A percentile compares a stretch with the other conserved stretches of the same genome.
These are phyloP conservation scores for Proctacanthus coquilletti DNA, from an alignment of 1,140 invertebrate species.

Conservation along the genomic window DNA sequence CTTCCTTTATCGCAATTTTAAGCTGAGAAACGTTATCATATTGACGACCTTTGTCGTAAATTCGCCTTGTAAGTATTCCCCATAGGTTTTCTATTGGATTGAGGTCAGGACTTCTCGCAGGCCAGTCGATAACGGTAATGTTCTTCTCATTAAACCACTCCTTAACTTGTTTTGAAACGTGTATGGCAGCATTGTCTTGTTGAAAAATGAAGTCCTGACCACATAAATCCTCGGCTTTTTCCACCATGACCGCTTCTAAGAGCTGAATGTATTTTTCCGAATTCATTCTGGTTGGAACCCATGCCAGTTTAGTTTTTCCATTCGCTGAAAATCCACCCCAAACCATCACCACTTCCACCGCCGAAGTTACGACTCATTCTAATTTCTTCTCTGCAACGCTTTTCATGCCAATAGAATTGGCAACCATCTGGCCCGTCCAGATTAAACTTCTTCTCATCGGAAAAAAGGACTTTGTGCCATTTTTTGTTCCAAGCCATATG, in stretches of 20 bases:
- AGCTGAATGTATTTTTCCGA: background rate
- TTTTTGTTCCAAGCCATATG: background rate
- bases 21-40: background rate
- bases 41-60: background rate
- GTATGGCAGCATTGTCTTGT: slow-evolving; percentile 4
- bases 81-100: slow-evolving; percentile 7
- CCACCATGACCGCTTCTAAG: background rate
- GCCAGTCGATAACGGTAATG: slow-evolving; percentile 4
- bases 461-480: background rate
- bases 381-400: background rate
- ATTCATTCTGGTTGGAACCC: background rate
- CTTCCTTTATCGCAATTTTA: background rate
- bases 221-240: background rate
- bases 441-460: slow-evolving; percentile 1
- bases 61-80: background rate
- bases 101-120: slow-evolving; percentile 4
- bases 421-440: slow-evolving; percentile 2
- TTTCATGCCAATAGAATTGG: background rate
- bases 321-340: background rate
- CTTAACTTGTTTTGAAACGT: background rate
- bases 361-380: slow-evolving; percentile 1
- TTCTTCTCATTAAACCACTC: background rate
- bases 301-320: background rate
- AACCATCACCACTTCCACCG: background rate
- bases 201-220: slow-evolving; percentile 2